Evolutionary conservation across 2,888 invertebrate species (phyloP), one percentile per base, ranked within the genome.

Genomic region (Drosophila hawaiiensis): DNA sequence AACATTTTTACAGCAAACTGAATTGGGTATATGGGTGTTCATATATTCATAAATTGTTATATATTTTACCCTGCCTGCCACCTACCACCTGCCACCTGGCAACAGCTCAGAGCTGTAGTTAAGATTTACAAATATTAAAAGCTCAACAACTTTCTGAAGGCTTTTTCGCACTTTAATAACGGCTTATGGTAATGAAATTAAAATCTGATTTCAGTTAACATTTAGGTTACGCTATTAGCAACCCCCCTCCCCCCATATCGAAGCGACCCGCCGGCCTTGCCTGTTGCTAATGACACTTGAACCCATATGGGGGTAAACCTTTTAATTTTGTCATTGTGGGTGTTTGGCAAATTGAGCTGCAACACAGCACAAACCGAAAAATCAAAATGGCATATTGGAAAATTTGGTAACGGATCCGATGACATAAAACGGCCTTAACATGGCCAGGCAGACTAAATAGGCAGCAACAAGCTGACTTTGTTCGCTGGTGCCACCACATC

Each of bases 1-100:
- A 85, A 90, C 81, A 90, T 86, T 90, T 80, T 69, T 89, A 89
- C 90, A 76, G 78, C 86, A 90, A 85, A 85, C 90, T 80, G 87
- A 83, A 89, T 90, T 83, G 84, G 86, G 83, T 83, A 28, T 28
- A 56, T 16, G 12, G 25, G 14, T 37, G 37, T 35, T 25, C 25
- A 37, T 39, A 28, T 39, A 89, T 83, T 85, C 90, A 85, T 90
- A 85, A 90, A 90, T 88, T 77, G 82, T 47, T 76, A 55, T 49
- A 39, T 61, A 70, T 70, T 47, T 53, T 25, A 19, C 29, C 25
- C 53, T 10, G 50, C 28, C 50, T 10, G 25, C 25, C 43, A 22
- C 43, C 12, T 29, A 0, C 5, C 29, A 6, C 29, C 29, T 31
- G 31, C n/a, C 1, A 43, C 19, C 4, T 4, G 9, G 43, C 9